Evolutionary conservation across 2,888 invertebrate species (phyloP), one percentile per base, ranked within the genome.

Genomic region (Standfussiana lucernea): DNA sequence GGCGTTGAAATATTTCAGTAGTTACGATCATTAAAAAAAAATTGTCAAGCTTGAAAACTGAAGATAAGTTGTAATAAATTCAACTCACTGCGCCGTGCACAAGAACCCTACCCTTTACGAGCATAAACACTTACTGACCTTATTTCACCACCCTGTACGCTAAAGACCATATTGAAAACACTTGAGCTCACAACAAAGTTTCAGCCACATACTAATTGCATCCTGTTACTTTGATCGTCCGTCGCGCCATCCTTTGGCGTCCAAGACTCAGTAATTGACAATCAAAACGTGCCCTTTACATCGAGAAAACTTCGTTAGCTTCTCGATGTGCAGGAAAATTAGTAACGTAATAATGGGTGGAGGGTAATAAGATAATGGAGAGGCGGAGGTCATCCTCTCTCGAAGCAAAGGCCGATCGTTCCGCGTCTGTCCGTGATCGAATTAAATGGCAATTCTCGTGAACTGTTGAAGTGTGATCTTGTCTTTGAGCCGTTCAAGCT

Each of bases 331-430:
- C 95, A 95, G 95, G 95, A 94, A 96, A 95, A 96, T 96, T 96
- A 96, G 95, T 95, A 95, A 96, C 96, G 94, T 91, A 95, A 95
- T 96, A 95, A 96, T 95, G 89, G 93, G 92, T 91, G 90, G 90
- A 89, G 93, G 91, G 94, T 96, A 96, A 96, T 95, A 93, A 94
- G 94, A 89, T 96, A 96, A 96, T 96, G 94, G 95, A 94, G 93
- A 87, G 89, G 88, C n/a, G 89, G 90, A 93, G 95, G 96, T 95
- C 96, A 96, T 94, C 93, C 83, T 86, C 84, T 81, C 74, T 69
- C 35, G 32, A 90, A 83, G 87, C 88, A 90, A 90, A 90, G 92
- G 88, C 86, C 93, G 92, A 93, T 93, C 93, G 93, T 84, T 90
- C 86, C 75, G 72, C 75, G 83, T 79, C 90, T 89, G 86, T 79